Evolutionary conservation across 2,888 invertebrate species (phyloP), one percentile per base, ranked within the genome.

Genomic region (Andrena bucephala): DNA sequence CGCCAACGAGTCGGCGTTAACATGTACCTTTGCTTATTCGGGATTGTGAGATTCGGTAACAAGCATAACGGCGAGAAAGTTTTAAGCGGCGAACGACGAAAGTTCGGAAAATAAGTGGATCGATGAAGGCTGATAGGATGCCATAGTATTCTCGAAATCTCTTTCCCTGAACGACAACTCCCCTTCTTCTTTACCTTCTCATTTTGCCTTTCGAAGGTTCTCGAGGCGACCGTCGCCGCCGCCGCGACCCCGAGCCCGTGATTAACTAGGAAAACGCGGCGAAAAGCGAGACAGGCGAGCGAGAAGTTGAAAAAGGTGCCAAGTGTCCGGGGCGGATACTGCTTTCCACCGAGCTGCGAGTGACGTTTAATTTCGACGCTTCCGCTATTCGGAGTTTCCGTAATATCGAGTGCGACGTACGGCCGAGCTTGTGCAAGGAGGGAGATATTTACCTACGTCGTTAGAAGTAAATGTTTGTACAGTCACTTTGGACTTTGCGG

Each of bases 331-430:
- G 69, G 52, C 73, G 80, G 59, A 80, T 75, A 67, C 78, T 67
- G 79, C 70, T 78, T 75, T 81, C 71, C 75, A 66, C 80, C 81
- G 80, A 84, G 68, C 82, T 80, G 86, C 79, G 42, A 71, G 76
- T 77, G 85, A 85, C 87, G 72, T 81, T 86, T 83, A 83, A 86
- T 86, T 79, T 80, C 78, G 74, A 66, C 76, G 78, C 76, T 78
- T 79, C 62, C 68, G 29, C 42, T 65, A 24, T 20, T 54, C 57
- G 27, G 67, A 36, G 66, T 62, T 67, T 5, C 16, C n/a, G 57
- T 48, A 42, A 65, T 62, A 79, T 77, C 66, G 57, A 67, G 48
- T 76, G 60, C 65, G 71, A 81, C 57, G 81, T 16, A 16, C 29
- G 29, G 31, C 1, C 8, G 20, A 52, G 54, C 50, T 73, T 33